These are phyloP conservation scores for Zoroaster sp. DNA, from an alignment of 53 echinoderm and acorn worm species.

Conservation along the genomic window DNA sequence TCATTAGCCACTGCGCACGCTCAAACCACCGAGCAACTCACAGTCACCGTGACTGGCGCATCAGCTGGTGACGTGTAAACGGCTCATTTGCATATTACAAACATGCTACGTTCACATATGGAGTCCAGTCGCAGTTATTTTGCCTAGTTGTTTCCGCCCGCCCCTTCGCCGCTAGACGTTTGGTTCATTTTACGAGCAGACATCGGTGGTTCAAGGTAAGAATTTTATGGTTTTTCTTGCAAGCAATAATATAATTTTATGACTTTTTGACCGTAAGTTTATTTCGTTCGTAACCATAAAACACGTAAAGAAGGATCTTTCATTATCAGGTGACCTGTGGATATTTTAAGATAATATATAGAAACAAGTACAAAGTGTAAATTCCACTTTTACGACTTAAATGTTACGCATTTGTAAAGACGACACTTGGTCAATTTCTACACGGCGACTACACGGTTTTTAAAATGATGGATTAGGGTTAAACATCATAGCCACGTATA, in stretches of 20 bases:
- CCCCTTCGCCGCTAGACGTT: slow-evolving; percentile 17
- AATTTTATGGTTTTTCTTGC: slow-evolving; percentile 34
- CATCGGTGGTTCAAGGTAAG: slow-evolving; percentile 48
- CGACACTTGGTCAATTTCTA: background rate
- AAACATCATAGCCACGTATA: background rate
- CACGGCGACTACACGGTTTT: background rate
- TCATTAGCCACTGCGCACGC: background rate
- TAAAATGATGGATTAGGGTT: background rate
- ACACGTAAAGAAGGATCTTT: background rate
- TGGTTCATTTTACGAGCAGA: slow-evolving; percentile 42
- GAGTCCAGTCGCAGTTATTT: background rate
- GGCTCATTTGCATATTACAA: slow-evolving; percentile 23
- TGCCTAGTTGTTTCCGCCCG: slow-evolving; percentile 25
- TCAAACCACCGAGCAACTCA: background rate
- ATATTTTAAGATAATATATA: background rate
- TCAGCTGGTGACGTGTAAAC: background rate
- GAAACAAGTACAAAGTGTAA: background rate
- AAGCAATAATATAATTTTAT: slow-evolving; percentile 40
- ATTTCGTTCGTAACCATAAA: slow-evolving; percentile 34
- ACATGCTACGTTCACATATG: background rate
- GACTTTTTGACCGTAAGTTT: slow-evolving; percentile 43
- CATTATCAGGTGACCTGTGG: background rate
- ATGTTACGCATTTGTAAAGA: background rate
- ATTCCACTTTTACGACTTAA: background rate
- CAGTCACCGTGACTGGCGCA: background rate